Conservation (phyloP, 2,888 invertebrate species). For the Lingula anatina region DNA sequence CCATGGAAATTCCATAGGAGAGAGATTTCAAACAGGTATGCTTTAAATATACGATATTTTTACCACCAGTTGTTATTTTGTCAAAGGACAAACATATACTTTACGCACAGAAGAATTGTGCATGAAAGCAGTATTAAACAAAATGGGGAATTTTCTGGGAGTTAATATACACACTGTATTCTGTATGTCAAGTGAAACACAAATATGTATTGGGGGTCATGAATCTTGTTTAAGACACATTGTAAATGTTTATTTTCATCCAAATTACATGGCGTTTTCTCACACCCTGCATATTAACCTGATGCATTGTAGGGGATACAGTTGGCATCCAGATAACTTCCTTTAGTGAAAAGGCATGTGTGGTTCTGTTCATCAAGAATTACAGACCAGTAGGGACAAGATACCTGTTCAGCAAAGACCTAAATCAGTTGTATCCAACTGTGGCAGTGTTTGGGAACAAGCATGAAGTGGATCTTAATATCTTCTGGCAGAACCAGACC, state of each 20-base stretch:
- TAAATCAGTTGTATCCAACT: slow-evolving; percentile 33
- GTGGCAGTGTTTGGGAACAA: slow-evolving; percentile 39
- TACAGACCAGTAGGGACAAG: slow-evolving; percentile 33
- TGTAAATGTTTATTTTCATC: too few relatives aligned
- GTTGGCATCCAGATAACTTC: slow-evolving; percentile 31
- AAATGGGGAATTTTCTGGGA: too few relatives aligned
- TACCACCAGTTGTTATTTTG: not conserved
- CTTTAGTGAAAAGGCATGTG: slow-evolving; percentile 26
- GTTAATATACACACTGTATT: too few relatives aligned
- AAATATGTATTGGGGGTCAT: too few relatives aligned
- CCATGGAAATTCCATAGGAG: slow-evolving; percentile 34
- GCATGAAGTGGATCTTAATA: slow-evolving; percentile 31
- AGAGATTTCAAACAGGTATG: slow-evolving; percentile 33
- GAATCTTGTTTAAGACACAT: too few relatives aligned
- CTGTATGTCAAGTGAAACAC: too few relatives aligned
- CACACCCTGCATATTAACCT: too few relatives aligned
- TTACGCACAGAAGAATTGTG: too few relatives aligned
- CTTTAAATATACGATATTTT: not conserved
- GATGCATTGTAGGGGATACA: slow-evolving; percentile 25
- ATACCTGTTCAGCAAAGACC: slow-evolving; percentile 23
- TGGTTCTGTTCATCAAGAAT: slow-evolving; percentile 38
- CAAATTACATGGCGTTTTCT: too few relatives aligned
- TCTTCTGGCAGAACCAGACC: slow-evolving; percentile 39
- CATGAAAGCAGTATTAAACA: too few relatives aligned
- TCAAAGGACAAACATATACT: not conserved